A percentile compares a stretch with the other conserved stretches of the same genome.
phyloP scores from a whole-genome alignment of 2,113 vertebrate genomes.

The western clawed frog (Xenopus tropicalis) region DNA sequence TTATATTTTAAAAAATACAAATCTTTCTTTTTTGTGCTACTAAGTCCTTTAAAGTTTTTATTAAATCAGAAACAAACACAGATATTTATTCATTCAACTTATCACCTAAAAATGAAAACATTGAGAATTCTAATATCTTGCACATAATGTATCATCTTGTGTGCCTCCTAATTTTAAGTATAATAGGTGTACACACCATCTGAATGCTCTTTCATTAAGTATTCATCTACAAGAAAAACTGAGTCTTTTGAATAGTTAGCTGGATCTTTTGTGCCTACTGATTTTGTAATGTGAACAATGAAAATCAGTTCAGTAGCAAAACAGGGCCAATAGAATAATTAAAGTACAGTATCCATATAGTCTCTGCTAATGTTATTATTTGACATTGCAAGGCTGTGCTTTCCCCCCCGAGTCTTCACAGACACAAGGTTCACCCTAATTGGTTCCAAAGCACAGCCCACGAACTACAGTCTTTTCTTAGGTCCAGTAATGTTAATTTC shows the following conservation, averaged over 20 bases:
- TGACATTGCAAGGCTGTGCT: conserved; percentile 81
- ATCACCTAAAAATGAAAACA: too few species aligned
- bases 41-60: too few species aligned
- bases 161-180: too few species aligned
- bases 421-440: conserved; percentile 87
- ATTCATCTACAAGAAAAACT: conserved; percentile 48
- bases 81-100: too few species aligned
- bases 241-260: conserved; percentile 50
- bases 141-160: too few species aligned
- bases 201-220: conserved; percentile 40
- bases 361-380: conserved; percentile 73
- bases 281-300: conserved; percentile 66
- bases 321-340: conserved; percentile 70
- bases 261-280: conserved; percentile 52
- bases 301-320: conserved; percentile 63
- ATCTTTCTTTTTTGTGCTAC: too few species aligned
- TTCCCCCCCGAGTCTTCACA: conserved; percentile 72
- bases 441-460: conserved; percentile 97
- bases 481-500: conserved; percentile 83
- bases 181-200: too few species aligned
- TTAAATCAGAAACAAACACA: too few species aligned
- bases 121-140: too few species aligned
- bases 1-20: too few species aligned
- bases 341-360: conserved; percentile 56
- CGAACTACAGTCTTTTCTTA: conserved; percentile 74